Evolutionary conservation across 2,113 vertebrate genomes (phyloP), one percentile per base, ranked within the genome.

Genomic region (Tychaedon coryphoeus): DNA sequence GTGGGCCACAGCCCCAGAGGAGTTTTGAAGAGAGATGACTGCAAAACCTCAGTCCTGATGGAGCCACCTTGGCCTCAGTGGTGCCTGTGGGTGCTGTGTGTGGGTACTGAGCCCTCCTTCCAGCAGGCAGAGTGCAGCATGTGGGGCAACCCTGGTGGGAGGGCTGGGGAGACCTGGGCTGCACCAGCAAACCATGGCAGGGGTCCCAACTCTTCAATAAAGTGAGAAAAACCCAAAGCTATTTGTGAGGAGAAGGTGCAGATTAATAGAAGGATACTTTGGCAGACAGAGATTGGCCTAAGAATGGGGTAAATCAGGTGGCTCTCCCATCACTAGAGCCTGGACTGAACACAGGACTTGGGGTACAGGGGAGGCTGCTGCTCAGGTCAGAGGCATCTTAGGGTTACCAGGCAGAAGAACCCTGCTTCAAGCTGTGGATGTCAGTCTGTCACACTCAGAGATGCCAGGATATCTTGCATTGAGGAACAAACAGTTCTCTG

Each of bases 301-400:
- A 50, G 28, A 62, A 54, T 0, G 7, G 11, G 28, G 19, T 60
- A n/a, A 54, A 40, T 62, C 56, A 14, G 42, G 5, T 14, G 26
- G 25, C 3, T 79, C 8, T 70, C 19, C 26, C 29, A 18, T 48
- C 5, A 3, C 17, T 69, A 28, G 80, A 94, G 29, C 22, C 34
- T 11, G 28, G 62, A 45, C 72, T 50, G 26, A 61, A 28, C 19
- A 28, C 0, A 82, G 42, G 10, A 38, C 3, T 17, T 56, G 34
- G 31, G 1, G 3, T 6, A 2, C 0, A 3, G 22, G 33, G 24
- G 14, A 69, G 50, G 38, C 38, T 54, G 1, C 43, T 66, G 75
- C 5, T 64, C 66, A 25, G 28, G 18, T 17, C 29, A 53, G 70
- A 81, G n/a, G 12, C 6, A 6, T 8, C 10, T 23, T 36, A 36